phyloP scores from a whole-genome alignment of 2,113 vertebrate genomes.

The Dipodomys stephensi region DNA sequence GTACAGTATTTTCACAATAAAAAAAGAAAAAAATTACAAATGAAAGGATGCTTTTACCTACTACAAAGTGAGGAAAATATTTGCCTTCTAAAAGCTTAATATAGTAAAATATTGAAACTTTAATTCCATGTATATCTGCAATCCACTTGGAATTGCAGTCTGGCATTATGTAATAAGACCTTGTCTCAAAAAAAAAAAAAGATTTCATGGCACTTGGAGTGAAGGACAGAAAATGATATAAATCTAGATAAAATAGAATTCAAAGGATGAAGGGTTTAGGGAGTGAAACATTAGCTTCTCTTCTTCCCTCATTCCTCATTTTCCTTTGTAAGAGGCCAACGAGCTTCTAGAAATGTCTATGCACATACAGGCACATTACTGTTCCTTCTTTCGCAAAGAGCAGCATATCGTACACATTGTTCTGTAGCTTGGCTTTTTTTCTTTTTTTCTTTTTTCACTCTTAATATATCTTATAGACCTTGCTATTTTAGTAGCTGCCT shows the following conservation, averaged over 20 bases:
- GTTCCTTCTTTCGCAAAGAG: constrained; percentile 47
- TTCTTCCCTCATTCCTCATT: neutral
- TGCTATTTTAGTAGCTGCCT: constrained; percentile 78
- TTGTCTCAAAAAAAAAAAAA: too few relatives aligned
- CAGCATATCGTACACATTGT: constrained; percentile 60
- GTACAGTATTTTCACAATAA: too few relatives aligned
- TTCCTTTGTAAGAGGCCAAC: neutral
- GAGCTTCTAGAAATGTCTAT: constrained; percentile 37
- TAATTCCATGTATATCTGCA: neutral
- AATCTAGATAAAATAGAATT: neutral
- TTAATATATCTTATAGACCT: constrained; percentile 72
- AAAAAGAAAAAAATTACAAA: too few relatives aligned
- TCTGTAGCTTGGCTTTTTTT: constrained; percentile 50
- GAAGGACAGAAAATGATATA: too few relatives aligned
- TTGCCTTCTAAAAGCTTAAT: constrained; percentile 10
- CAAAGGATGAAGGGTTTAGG: neutral
- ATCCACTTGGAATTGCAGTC: neutral
- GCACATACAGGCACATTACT: neutral
- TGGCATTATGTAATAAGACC: neutral
- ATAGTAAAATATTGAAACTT: neutral
- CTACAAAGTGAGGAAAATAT: neutral
- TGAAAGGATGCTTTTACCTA: neutral
- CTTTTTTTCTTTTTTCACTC: neutral
- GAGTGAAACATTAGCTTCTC: neutral
- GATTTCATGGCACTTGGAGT: neutral